phyloP scores from a whole-genome alignment of 2,888 invertebrate genomes.

The Volucella inflata region DNA sequence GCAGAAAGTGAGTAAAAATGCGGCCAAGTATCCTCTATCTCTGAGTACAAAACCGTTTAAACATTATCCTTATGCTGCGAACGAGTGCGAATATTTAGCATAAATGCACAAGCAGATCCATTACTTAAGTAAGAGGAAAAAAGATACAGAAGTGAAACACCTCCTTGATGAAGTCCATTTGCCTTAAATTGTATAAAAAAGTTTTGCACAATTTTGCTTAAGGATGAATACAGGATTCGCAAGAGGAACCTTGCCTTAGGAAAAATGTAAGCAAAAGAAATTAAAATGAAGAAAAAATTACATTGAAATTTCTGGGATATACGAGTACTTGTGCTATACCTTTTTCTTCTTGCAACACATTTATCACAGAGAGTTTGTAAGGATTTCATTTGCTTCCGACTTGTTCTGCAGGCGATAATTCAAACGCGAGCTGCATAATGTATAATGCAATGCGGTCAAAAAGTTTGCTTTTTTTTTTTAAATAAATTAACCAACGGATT shows the following conservation, averaged over 20 bases:
- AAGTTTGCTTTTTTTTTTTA: too few species aligned
- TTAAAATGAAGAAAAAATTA: too few species aligned
- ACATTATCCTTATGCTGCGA: slow-evolving; percentile 2
- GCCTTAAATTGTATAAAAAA: slow-evolving; percentile 8
- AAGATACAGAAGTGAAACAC: neutral
- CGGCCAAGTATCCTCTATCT: slow-evolving; percentile 36
- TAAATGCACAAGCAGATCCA: slow-evolving; percentile 40
- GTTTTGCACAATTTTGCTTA: slow-evolving; percentile 51
- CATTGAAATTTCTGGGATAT: too few species aligned
- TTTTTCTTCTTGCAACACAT: neutral
- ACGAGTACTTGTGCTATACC: too few species aligned
- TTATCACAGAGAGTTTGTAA: slow-evolving; percentile 9
- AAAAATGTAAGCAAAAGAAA: too few species aligned
- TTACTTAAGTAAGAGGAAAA: slow-evolving; percentile 5
- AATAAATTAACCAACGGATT: too few species aligned
- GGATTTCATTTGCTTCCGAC: slow-evolving; percentile 48
- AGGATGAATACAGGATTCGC: slow-evolving; percentile 9
- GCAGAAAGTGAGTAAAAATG: slow-evolving; percentile 11
- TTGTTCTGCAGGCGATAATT: slow-evolving; percentile 49
- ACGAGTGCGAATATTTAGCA: neutral
- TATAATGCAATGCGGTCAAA: too few species aligned
- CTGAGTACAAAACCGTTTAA: slow-evolving; percentile 5
- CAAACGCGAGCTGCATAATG: slow-evolving; percentile 22
- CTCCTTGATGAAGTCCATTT: neutral
- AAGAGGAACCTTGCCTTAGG: neutral